Conservation (phyloP, 2,113 vertebrate species). For the Triplophysa rosa region DNA sequence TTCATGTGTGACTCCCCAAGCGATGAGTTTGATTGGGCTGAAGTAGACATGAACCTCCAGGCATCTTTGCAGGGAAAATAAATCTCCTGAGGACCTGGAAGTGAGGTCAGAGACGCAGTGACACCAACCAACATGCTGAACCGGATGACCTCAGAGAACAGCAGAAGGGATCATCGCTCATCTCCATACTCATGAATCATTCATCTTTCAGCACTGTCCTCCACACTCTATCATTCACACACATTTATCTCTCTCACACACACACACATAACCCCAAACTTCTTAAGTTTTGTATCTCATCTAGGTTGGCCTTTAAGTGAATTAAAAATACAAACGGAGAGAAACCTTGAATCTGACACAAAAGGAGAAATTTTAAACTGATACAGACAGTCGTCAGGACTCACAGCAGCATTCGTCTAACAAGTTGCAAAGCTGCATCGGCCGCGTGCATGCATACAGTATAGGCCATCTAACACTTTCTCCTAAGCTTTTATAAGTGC, state of each 20-base stretch:
- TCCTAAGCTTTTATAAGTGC: not conserved
- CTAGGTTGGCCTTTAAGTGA: constrained; percentile 18
- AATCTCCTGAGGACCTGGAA: constrained; percentile 28
- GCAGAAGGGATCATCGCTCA: constrained; percentile 33
- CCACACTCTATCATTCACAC: constrained; percentile 24
- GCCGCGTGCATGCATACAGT: not conserved
- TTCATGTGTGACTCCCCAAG: constrained; percentile 27
- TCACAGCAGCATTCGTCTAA: constrained; percentile 22
- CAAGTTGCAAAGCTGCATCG: constrained; percentile 12
- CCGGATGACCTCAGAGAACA: constrained; percentile 33
- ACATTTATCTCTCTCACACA: not conserved
- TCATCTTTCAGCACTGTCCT: constrained; percentile 38
- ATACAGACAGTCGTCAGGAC: constrained; percentile 15
- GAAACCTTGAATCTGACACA: constrained; percentile 25
- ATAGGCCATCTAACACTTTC: not conserved
- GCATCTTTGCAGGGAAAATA: constrained; percentile 13
- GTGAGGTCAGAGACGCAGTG: constrained; percentile 25
- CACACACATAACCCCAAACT: not conserved
- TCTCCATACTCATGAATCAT: constrained; percentile 55
- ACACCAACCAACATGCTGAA: constrained; percentile 33
- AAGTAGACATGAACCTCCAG: constrained; percentile 31
- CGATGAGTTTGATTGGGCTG: constrained; percentile 15
- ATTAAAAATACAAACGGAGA: constrained; percentile 21
- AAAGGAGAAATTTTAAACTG: not conserved
- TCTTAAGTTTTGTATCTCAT: constrained; percentile 17